These are phyloP conservation scores for Bufo bufo DNA, from an alignment of 2,113 vertebrate species.

Conservation along the genomic window DNA sequence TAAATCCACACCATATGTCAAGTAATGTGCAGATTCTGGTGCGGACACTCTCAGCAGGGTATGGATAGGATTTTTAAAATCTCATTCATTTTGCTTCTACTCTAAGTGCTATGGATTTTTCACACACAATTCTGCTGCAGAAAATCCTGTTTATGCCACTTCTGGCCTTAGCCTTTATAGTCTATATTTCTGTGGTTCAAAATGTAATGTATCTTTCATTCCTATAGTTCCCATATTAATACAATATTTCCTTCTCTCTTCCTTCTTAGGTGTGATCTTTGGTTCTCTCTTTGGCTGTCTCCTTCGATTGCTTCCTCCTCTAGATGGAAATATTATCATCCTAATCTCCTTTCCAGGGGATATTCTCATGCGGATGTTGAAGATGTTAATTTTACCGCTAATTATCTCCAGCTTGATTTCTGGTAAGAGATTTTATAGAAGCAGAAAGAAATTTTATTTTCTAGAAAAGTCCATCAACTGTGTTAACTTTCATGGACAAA, in stretches of 20 bases:
- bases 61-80: too few relatives aligned
- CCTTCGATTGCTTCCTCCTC: constrained; percentile 73
- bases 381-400: constrained; percentile 84
- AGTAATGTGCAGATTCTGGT: too few relatives aligned
- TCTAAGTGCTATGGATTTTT: too few relatives aligned
- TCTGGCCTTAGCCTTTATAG: too few relatives aligned
- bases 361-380: constrained; percentile 84
- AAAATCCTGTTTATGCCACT: too few relatives aligned
- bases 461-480: too few relatives aligned
- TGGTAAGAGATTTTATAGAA: constrained; percentile 64
- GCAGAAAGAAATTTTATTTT: not conserved
- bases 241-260: not conserved
- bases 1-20: too few relatives aligned
- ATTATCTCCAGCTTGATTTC: constrained; percentile 86
- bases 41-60: too few relatives aligned
- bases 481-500: too few relatives aligned
- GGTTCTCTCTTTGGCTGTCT: constrained; percentile 73
- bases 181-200: not conserved
- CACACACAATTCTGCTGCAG: too few relatives aligned
- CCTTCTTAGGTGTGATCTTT: constrained; percentile 75
- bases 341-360: constrained; percentile 83
- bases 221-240: not conserved
- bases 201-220: not conserved
- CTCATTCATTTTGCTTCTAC: too few relatives aligned
- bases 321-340: constrained; percentile 67